These are phyloP conservation scores for Lycia hirtaria DNA, from an alignment of 2,888 invertebrate species.

Conservation along the genomic window DNA sequence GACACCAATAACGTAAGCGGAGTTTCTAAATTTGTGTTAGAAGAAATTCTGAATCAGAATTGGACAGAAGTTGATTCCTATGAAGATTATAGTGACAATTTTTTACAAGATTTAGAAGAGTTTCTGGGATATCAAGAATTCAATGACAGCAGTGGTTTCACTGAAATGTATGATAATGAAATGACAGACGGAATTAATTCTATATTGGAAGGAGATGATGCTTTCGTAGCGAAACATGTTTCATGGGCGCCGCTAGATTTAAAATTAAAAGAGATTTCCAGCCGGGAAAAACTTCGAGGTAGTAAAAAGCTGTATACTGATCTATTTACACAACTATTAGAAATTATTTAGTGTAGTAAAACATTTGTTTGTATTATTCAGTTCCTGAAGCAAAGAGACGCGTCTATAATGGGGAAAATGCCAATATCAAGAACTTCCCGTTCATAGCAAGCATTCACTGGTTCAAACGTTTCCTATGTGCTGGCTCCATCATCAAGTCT, in stretches of 20 bases:
- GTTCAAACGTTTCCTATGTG: constrained; percentile 66
- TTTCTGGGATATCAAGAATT: constrained; percentile 54
- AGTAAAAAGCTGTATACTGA: no score
- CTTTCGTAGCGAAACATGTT: neutral
- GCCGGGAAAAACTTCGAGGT: neutral
- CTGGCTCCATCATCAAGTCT: constrained; percentile 68
- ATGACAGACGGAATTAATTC: constrained; percentile 26
- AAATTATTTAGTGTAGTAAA: no score
- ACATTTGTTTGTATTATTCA: constrained; percentile 36
- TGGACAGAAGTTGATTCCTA: constrained; percentile 39
- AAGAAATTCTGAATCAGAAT: constrained; percentile 53
- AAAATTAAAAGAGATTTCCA: neutral
- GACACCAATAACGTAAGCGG: constrained; percentile 48
- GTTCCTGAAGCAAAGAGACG: constrained; percentile 54
- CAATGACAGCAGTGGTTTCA: constrained; percentile 43
- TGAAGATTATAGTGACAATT: constrained; percentile 38
- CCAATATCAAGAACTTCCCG: constrained; percentile 63
- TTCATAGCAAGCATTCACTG: constrained; percentile 72
- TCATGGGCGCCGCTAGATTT: neutral
- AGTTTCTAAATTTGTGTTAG: constrained; percentile 54
- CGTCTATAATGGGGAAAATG: constrained; percentile 56
- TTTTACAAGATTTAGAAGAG: constrained; percentile 44
- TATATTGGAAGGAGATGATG: constrained; percentile 7
- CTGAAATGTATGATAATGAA: constrained; percentile 27
- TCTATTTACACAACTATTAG: no score